Base-by-base conservation (phyloP, 2,797 vertebrate species). In the Leucoraja ocellata region DNA sequence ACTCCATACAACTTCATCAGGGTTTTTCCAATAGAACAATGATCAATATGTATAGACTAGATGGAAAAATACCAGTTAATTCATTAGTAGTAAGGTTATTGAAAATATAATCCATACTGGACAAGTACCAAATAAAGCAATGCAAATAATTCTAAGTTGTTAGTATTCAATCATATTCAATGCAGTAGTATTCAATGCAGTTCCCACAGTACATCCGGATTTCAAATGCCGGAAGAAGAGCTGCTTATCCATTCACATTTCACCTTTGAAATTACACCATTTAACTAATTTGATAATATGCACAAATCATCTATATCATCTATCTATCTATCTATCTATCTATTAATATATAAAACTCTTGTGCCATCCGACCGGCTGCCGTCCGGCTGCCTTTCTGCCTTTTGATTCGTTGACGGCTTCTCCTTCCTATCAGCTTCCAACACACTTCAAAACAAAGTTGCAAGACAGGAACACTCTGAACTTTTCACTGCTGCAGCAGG, bases 211-310 rank as follows among this genome's bases (percentile, higher is more conserved):
- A n/a, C 4, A 11, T 14, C 58, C 25, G 61, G 25, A 86, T 86
- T 86, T 28, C 83, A 86, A 10, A 23, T 61, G 58, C 23, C 28
- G 21, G 21, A 76, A 76, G 11, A 11, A 13, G 10, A 25, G 58
- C 14, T 86, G 25, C 28, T 63, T n/a, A 25, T 86, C 58, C 28
- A 86, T 32, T 11, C 13, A 58, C 14, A 25, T 25, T 46, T 46
- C 61, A 63, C n/a, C 58, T 86, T 86, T 11, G 61, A 86, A 86
- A n/a, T 86, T 86, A 63, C 1, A 68, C 9, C 13, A 63, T 4
- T 61, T 86, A 86, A 46, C 58, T 86, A 86, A 86, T 86, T 61
- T 61, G 58, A 86, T 63, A 86, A 63, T 14, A 86, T 63, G 28
- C 46, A 61, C 46, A 11, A 83, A 61, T 9, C 46, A 16, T 32